Percentiles rank a stretch among this genome's conserved stretches.
Conservation (phyloP, 2,888 invertebrate genomes). For the Perizoma flavofasciatum region DNA sequence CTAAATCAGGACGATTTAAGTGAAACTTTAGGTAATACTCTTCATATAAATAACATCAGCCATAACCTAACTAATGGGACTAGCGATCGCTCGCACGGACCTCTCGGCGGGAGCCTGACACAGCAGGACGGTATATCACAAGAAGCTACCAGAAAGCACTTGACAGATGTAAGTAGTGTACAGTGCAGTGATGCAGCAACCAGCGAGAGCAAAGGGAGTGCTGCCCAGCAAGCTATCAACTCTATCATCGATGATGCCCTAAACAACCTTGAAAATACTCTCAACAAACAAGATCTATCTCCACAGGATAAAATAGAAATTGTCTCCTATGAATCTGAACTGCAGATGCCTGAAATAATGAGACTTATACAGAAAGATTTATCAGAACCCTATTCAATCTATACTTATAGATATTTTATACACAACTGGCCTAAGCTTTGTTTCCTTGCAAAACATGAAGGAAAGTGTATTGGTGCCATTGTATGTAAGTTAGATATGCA, state of each 20-base stretch:
- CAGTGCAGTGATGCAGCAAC: constrained; percentile 61
- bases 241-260: constrained; percentile 53
- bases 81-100: constrained; percentile 64
- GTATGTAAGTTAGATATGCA: constrained; percentile 99
- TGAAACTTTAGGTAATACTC: constrained; percentile 71
- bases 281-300: constrained; percentile 50
- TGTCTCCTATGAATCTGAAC: constrained; percentile 93
- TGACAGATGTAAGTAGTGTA: constrained; percentile 73
- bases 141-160: constrained; percentile 51
- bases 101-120: constrained; percentile 47
- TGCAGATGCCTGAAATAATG: constrained; percentile 99
- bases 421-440: constrained; percentile 99
- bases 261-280: constrained; percentile 54
- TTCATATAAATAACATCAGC: constrained; percentile 72
- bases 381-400: constrained; percentile 99
- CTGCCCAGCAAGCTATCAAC: constrained; percentile 47
- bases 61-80: constrained; percentile 78
- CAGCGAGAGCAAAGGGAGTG: constrained; percentile 45
- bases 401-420: constrained; percentile 99
- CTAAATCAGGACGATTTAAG: constrained; percentile 67
- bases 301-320: constrained; percentile 68
- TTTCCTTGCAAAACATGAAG: constrained; percentile 95
- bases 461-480: constrained; percentile 97
- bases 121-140: constrained; percentile 53
- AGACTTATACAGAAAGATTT: constrained; percentile 99